A percentile compares a stretch with the other conserved stretches of the same genome.
Conservation (phyloP, 1,140 invertebrate species). For the Macrocentrus cingulum region DNA sequence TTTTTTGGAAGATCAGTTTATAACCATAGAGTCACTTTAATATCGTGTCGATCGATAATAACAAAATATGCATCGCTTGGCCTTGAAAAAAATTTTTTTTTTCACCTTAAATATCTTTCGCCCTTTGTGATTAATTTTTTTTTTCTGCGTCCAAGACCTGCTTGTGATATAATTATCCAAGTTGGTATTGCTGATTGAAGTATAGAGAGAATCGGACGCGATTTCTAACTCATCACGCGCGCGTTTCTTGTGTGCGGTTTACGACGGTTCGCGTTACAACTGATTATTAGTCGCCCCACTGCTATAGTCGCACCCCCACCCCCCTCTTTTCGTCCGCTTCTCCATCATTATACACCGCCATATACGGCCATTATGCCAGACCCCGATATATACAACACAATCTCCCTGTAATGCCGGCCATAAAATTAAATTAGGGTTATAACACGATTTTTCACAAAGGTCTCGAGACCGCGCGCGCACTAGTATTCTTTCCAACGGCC, state of each 20-base stretch:
- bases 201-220: slow-evolving; percentile 11
- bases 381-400: slow-evolving; percentile 46
- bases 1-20: slow-evolving; percentile 48
- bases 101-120: neutral
- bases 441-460: slow-evolving; percentile 60
- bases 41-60: slow-evolving; percentile 56
- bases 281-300: slow-evolving; percentile 55
- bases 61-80: slow-evolving; percentile 48
- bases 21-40: slow-evolving; percentile 56
- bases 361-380: slow-evolving; percentile 53
- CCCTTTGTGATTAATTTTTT: neutral
- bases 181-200: too few species aligned
- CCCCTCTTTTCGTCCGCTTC: slow-evolving; percentile 32
- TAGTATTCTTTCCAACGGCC: slow-evolving; percentile 21
- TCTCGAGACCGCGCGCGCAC: slow-evolving; percentile 32
- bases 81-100: slow-evolving; percentile 17
- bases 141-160: neutral
- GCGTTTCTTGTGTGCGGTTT: slow-evolving; percentile 46
- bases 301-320: slow-evolving; percentile 27
- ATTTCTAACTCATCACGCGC: slow-evolving; percentile 27
- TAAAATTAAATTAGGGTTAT: slow-evolving; percentile 63
- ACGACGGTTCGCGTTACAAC: slow-evolving; percentile 58
- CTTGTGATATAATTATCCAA: too few species aligned
- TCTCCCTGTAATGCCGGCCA: slow-evolving; percentile 54
- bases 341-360: slow-evolving; percentile 53